Percentiles rank a stretch among this genome's conserved stretches.
Conservation (phyloP, 2,888 invertebrate species). For the Seira ritae region DNA sequence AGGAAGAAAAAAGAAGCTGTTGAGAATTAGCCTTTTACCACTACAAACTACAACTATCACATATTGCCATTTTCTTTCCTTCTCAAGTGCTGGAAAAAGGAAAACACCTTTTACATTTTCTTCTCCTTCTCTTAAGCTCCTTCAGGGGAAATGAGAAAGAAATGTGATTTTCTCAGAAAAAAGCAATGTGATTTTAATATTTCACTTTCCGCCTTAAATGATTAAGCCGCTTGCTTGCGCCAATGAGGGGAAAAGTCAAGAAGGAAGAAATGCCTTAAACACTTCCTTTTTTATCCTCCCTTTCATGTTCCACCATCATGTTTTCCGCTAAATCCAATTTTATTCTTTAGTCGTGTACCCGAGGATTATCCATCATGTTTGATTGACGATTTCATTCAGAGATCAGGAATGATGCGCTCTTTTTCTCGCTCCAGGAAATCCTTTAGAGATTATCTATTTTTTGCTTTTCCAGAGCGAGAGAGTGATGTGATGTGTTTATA, state of each 20-base stretch:
- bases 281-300: too few species aligned
- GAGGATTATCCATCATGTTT: conserved; percentile 63
- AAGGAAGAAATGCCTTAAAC: too few species aligned
- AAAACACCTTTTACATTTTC: neutral
- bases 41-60: neutral
- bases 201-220: neutral
- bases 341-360: conserved; percentile 49
- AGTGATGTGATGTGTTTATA: conserved; percentile 26
- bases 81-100: neutral
- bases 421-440: conserved; percentile 49
- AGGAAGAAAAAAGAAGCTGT: neutral
- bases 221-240: neutral
- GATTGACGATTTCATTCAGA: conserved; percentile 61
- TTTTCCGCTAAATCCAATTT: conserved; percentile 60
- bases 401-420: conserved; percentile 55
- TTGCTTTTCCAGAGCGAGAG: conserved; percentile 45
- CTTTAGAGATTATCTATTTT: conserved; percentile 59
- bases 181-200: neutral
- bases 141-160: neutral
- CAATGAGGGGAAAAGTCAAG: too few species aligned
- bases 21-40: neutral
- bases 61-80: neutral
- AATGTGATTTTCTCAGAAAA: neutral
- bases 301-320: too few species aligned
- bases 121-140: neutral